phyloP scores from a whole-genome alignment of 1,140 invertebrate genomes.

The Trigoniulus corallinus region DNA sequence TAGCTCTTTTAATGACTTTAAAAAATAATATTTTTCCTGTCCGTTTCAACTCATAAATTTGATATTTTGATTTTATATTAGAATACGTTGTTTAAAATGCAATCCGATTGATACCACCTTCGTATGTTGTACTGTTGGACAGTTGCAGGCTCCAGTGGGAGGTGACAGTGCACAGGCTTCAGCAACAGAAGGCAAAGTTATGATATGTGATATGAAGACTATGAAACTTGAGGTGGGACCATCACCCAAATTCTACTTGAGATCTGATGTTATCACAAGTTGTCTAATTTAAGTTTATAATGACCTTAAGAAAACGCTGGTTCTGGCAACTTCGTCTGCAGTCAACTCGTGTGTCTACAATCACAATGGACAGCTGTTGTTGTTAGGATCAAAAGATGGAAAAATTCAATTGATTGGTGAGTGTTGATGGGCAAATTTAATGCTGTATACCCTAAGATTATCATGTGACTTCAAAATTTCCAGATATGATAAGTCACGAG shows the following conservation, averaged over 20 bases:
- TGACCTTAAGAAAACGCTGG: slow-evolving; percentile 20
- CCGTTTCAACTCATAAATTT: too few relatives aligned
- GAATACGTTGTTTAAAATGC: slow-evolving; percentile 34
- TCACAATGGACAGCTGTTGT: slow-evolving; percentile 45
- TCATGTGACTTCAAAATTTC: neutral
- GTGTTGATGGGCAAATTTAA: neutral
- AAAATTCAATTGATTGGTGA: slow-evolving; percentile 36
- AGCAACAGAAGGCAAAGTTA: slow-evolving; percentile 29
- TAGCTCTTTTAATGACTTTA: too few relatives aligned
- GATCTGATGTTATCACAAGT: slow-evolving; percentile 18
- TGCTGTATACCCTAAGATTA: too few relatives aligned
- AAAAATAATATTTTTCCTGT: too few relatives aligned
- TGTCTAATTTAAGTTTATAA: slow-evolving; percentile 22
- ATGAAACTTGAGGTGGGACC: slow-evolving; percentile 35
- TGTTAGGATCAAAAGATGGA: slow-evolving; percentile 42
- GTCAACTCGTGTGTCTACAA: slow-evolving; percentile 41
- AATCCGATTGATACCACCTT: slow-evolving; percentile 40
- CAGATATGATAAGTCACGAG: slow-evolving; percentile 35
- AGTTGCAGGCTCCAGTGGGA: slow-evolving; percentile 7
- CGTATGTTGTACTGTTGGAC: slow-evolving; percentile 34
- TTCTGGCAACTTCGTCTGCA: slow-evolving; percentile 20
- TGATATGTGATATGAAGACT: slow-evolving; percentile 43
- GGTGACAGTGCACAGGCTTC: neutral
- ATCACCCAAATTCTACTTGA: slow-evolving; percentile 10
- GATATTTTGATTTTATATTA: slow-evolving; percentile 10